Percentiles rank a stretch among this genome's conserved stretches.
Conservation (phyloP, 2,888 invertebrate genomes). For the Synergus gifuensis region DNA sequence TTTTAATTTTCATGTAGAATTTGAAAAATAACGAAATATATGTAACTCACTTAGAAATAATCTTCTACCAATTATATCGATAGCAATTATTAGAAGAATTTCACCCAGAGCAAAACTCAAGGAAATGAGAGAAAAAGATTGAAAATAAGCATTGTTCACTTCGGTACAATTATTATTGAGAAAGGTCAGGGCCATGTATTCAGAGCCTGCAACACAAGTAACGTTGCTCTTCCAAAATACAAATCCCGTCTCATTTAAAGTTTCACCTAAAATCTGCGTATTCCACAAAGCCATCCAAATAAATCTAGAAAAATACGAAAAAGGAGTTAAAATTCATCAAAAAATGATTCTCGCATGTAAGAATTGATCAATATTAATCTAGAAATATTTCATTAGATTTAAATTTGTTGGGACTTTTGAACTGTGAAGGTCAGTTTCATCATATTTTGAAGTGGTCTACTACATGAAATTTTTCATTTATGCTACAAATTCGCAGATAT, state of each 20-base stretch:
- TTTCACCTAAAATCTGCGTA: conserved; percentile 55
- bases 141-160: conserved; percentile 57
- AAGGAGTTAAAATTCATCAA: neutral
- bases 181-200: conserved; percentile 56
- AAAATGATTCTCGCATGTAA: neutral
- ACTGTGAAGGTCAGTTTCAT: conserved; percentile 2
- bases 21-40: neutral
- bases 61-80: conserved; percentile 61
- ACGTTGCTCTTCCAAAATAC: conserved; percentile 40
- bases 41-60: conserved; percentile 56
- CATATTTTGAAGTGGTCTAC: neutral
- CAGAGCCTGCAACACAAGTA: conserved; percentile 54
- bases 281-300: conserved; percentile 65
- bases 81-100: conserved; percentile 58
- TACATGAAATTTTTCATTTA: conserved; percentile 29
- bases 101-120: conserved; percentile 64
- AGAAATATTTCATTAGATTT: neutral
- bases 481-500: conserved; percentile 23
- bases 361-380: neutral
- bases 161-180: conserved; percentile 60
- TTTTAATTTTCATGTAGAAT: neutral
- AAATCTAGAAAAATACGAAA: conserved; percentile 55
- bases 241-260: conserved; percentile 20
- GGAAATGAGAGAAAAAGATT: conserved; percentile 58
- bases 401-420: neutral